Evolutionary conservation across 1,140 invertebrate genomes (phyloP).

Genomic region (Eumeta japonica): DNA sequence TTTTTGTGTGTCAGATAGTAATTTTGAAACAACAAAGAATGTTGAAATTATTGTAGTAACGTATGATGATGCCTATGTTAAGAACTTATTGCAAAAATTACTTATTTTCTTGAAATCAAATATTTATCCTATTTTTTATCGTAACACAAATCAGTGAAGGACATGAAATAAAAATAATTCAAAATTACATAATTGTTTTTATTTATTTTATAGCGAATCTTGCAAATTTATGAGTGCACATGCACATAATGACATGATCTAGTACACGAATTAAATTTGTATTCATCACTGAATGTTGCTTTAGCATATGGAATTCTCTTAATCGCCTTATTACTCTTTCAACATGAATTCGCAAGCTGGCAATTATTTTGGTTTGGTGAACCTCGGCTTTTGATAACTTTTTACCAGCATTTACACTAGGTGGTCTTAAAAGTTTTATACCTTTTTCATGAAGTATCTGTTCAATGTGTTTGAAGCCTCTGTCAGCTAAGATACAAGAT

Average conservation of each 20-base stretch:
- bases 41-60: conserved; percentile 1
- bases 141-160: too few relatives aligned
- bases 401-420: background rate
- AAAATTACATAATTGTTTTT: too few relatives aligned
- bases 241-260: conserved; percentile 23
- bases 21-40: conserved; percentile 5
- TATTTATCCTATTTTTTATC: conserved; percentile 5
- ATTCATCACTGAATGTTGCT: conserved; percentile 29
- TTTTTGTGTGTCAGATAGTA: conserved; percentile 6
- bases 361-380: background rate
- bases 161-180: too few relatives aligned
- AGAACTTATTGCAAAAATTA: background rate
- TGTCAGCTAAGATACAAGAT: conserved; percentile 35
- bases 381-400: too few relatives aligned
- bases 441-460: conserved; percentile 9
- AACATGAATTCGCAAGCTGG: too few relatives aligned
- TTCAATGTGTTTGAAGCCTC: conserved; percentile 28
- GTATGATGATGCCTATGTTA: conserved; percentile 5
- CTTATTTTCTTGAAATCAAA: conserved; percentile 6
- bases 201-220: too few relatives aligned
- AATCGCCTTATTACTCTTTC: too few relatives aligned
- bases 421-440: conserved; percentile 7
- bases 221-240: too few relatives aligned
- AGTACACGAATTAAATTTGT: conserved; percentile 19
- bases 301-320: conserved; percentile 35